Conservation (phyloP, 2,888 invertebrate species). For the Andrena chrysosceles region DNA sequence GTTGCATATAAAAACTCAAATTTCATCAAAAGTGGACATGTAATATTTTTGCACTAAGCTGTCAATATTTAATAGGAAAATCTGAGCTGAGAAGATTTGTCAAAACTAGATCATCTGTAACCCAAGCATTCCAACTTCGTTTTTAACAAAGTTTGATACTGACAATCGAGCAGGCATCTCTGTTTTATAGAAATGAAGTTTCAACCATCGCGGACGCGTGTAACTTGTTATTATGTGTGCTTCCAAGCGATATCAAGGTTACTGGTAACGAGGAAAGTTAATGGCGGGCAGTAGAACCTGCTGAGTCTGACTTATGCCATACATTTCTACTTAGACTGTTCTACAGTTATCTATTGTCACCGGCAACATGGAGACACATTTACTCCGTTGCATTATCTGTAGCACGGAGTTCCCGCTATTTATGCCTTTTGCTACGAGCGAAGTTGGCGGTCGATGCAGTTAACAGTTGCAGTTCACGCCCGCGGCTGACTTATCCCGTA, state of each 20-base stretch:
- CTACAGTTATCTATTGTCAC: conserved; percentile 47
- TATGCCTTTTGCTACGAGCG: conserved; percentile 39
- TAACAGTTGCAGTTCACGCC: conserved; percentile 51
- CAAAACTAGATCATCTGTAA: too few species aligned
- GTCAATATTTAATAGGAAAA: too few species aligned
- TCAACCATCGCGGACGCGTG: neutral
- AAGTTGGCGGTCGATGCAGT: conserved; percentile 51
- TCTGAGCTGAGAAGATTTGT: too few species aligned
- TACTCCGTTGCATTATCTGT: conserved; percentile 36
- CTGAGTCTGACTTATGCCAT: conserved; percentile 28
- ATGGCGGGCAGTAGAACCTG: conserved; percentile 9
- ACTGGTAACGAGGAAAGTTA: conserved; percentile 14
- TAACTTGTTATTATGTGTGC: neutral
- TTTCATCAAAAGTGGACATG: too few species aligned
- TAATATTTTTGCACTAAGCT: too few species aligned
- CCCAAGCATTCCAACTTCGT: too few species aligned
- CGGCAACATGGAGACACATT: conserved; percentile 42
- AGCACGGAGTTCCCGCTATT: conserved; percentile 47
- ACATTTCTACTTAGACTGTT: conserved; percentile 39
- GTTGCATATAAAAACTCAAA: too few species aligned
- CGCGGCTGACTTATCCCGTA: conserved; percentile 45
- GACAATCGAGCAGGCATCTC: neutral
- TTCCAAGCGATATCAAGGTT: neutral
- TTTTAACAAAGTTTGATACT: too few species aligned
- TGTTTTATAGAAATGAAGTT: neutral